Percentiles rank a stretch among this genome's conserved stretches.
Evolutionary conservation across 2,113 vertebrate genomes (phyloP).

Genomic region (Fukomys damarensis): DNA sequence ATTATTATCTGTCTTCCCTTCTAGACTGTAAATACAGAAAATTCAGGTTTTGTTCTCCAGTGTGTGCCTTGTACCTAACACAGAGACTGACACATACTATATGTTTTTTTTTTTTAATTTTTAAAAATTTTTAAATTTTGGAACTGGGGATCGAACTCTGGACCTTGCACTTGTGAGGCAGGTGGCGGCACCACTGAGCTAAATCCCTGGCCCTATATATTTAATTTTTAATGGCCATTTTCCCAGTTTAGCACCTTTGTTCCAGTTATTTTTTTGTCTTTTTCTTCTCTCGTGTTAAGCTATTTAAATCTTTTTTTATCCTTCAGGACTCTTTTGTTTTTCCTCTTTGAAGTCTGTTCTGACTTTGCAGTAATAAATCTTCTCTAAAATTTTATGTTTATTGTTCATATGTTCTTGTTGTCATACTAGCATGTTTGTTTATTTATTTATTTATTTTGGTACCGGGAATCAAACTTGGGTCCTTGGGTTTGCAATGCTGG

Average conservation of each 20-base stretch:
- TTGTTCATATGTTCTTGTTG: constrained; percentile 42
- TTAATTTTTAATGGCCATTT: constrained; percentile 53
- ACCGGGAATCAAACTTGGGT: too few species aligned
- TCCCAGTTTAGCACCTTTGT: constrained; percentile 18
- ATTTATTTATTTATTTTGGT: too few species aligned
- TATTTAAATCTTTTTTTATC: constrained; percentile 42
- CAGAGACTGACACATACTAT: background rate
- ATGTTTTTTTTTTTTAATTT: background rate
- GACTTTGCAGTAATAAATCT: constrained; percentile 25
- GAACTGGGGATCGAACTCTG: too few species aligned
- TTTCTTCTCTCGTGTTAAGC: constrained; percentile 31
- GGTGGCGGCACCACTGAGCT: too few species aligned
- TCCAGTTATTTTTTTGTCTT: constrained; percentile 2
- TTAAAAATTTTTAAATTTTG: too few species aligned
- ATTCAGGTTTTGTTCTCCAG: constrained; percentile 48
- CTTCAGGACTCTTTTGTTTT: constrained; percentile 12
- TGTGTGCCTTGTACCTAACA: background rate
- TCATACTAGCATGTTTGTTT: constrained; percentile 8
- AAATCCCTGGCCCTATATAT: too few species aligned
- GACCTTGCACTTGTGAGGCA: too few species aligned
- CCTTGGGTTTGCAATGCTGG: too few species aligned
- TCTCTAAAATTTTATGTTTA: constrained; percentile 30
- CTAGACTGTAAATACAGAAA: constrained; percentile 4
- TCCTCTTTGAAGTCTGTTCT: background rate
- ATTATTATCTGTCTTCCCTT: constrained; percentile 42